Conservation (phyloP, 2,113 vertebrate species). For the Machaerirhynchus nigripectus region DNA sequence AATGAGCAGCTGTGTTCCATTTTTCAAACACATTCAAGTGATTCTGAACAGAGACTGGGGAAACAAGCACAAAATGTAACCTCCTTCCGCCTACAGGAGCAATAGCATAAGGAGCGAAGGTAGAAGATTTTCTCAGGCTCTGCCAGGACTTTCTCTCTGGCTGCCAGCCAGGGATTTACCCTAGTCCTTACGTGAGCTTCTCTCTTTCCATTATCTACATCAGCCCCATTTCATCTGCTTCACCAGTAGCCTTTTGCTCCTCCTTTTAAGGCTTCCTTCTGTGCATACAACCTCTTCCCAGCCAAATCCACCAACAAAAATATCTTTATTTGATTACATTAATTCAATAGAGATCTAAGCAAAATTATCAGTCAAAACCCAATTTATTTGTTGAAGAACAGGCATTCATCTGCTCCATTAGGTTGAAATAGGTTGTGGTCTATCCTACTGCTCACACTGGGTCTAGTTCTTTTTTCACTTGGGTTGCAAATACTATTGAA, state of each 20-base stretch:
- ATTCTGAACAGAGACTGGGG: neutral
- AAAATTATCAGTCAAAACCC: neutral
- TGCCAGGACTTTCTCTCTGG: neutral
- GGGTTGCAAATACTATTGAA: neutral
- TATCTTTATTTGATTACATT: neutral
- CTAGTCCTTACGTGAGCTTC: neutral
- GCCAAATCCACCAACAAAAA: neutral
- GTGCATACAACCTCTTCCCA: neutral
- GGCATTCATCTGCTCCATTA: neutral
- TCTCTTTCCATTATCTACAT: neutral
- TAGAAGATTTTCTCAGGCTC: neutral
- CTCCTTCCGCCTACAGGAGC: neutral
- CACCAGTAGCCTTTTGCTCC: neutral
- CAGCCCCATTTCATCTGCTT: neutral
- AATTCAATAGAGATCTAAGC: neutral
- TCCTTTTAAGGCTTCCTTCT: neutral
- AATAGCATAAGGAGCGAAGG: neutral
- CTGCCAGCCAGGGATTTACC: neutral
- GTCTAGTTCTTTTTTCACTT: neutral
- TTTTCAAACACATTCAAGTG: neutral
- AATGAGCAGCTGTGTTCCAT: neutral
- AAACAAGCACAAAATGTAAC: neutral
- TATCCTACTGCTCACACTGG: accelerated
- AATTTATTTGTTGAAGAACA: neutral
- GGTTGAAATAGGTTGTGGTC: neutral